Conservation (phyloP, 2,797 vertebrate genomes). For the Rhabdophis nuchalis region DNA sequence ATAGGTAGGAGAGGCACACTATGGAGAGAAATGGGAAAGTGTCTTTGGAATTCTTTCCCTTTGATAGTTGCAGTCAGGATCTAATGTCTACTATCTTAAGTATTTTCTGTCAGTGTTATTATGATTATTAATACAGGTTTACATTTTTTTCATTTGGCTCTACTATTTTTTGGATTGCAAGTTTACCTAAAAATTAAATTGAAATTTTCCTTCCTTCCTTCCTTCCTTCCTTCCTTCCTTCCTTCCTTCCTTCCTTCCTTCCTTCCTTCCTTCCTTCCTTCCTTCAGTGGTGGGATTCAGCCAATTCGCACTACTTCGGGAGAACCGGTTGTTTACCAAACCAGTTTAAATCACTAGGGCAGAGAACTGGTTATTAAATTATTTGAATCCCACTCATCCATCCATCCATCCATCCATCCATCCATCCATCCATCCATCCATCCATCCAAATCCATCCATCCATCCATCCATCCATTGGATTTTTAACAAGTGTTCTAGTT, state of each 20-base stretch:
- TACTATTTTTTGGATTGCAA: background rate
- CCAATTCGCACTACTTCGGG: too few species aligned
- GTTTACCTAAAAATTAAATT: background rate
- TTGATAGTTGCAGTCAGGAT: background rate
- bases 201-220: background rate
- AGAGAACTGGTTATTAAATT: too few species aligned
- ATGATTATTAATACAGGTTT: background rate
- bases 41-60: background rate
- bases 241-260: background rate
- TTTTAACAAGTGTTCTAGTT: background rate
- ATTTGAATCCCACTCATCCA: too few species aligned
- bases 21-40: background rate
- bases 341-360: too few species aligned
- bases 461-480: background rate
- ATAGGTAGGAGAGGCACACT: background rate
- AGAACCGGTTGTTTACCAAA: too few species aligned
- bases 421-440: too few species aligned
- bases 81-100: background rate
- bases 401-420: too few species aligned
- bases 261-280: too few species aligned
- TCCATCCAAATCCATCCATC: too few species aligned
- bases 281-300: too few species aligned
- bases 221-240: background rate
- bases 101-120: background rate
- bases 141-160: background rate